Base-by-base conservation (phyloP, 2,113 vertebrate genomes). In the Callocephalon fimbriatum region DNA sequence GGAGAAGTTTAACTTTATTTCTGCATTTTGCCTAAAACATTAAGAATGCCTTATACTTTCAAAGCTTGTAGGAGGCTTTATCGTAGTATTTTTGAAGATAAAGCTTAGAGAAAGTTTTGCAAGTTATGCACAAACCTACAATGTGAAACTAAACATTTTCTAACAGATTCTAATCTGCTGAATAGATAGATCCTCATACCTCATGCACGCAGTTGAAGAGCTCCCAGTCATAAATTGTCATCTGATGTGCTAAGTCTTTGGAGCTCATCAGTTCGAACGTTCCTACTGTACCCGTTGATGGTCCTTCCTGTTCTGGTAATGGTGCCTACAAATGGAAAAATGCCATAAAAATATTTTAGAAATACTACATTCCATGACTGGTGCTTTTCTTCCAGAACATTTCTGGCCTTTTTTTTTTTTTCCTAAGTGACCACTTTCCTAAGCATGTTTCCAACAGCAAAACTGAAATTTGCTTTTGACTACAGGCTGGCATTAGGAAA, bases 121-220 rank as follows among this genome's bases (percentile, higher is more conserved):
- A 90, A 94, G 77, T 44, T 92, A 67, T 29, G 22, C 9, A 29
- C 2, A 88, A 86, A 53, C 13, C 13, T 68, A 38, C 29, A 62
- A 50, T 35, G 20, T 40, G 51, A 7, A 92, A 23, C 11, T 61
- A 72, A 78, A 70, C 3, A 32, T 62, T 78, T 56, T 48, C 1
- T 31, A 86, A 44, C 18, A 62, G 51, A 84, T 76, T 61, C 35
- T 27, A 11, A 53, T 2, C 23, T 54, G 66, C 63, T 59, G 35
- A 38, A 31, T 2, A 35, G n/a, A 50, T 35, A 21, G 47, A 65
- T 59, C 10, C 27, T 85, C 92, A 90, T 98, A 99, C 99, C 99
- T 99, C 99, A 75, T 99, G 99, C 13, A 99, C 99, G 79, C 99
- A 99, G 98, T 99, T 98, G 98, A 99, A 99, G 95, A 99, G 99